Conservation (phyloP, 2,888 invertebrate species). For the Clanis bilineata region DNA sequence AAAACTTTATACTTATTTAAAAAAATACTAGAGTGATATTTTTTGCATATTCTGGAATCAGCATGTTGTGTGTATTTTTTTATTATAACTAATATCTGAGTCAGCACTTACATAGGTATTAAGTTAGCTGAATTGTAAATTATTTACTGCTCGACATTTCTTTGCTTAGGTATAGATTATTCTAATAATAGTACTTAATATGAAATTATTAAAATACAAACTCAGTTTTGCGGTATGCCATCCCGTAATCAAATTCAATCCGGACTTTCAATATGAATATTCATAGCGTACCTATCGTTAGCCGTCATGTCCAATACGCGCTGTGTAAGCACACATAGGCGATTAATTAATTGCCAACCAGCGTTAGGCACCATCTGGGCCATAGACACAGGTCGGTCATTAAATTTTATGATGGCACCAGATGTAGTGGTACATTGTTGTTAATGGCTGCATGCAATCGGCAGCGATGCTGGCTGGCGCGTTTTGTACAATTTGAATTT, state of each 20-base stretch:
- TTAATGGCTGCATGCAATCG: slow-evolving; percentile 52
- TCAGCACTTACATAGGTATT: too few species aligned
- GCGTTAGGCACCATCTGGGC: slow-evolving; percentile 66
- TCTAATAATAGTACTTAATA: background rate
- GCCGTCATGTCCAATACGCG: slow-evolving; percentile 68
- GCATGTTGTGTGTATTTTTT: too few species aligned
- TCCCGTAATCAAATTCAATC: slow-evolving; percentile 55
- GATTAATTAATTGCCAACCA: slow-evolving; percentile 72
- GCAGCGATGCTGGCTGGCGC: slow-evolving; percentile 23
- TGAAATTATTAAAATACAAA: background rate
- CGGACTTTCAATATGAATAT: slow-evolving; percentile 62
- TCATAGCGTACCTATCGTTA: slow-evolving; percentile 66
- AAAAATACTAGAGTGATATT: too few species aligned
- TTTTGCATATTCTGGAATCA: too few species aligned
- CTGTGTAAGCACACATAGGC: slow-evolving; percentile 65
- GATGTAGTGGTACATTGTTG: slow-evolving; percentile 52
- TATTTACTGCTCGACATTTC: too few species aligned
- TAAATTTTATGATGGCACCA: slow-evolving; percentile 72
- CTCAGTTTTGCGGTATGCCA: background rate
- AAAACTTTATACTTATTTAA: too few species aligned
- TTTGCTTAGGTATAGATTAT: background rate
- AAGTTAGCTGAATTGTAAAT: too few species aligned
- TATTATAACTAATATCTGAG: too few species aligned
- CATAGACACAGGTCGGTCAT: slow-evolving; percentile 58
- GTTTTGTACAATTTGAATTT: slow-evolving; percentile 43